Evolutionary conservation across 2,113 vertebrate genomes (phyloP).

Genomic region (Aptenodytes forsteri): DNA sequence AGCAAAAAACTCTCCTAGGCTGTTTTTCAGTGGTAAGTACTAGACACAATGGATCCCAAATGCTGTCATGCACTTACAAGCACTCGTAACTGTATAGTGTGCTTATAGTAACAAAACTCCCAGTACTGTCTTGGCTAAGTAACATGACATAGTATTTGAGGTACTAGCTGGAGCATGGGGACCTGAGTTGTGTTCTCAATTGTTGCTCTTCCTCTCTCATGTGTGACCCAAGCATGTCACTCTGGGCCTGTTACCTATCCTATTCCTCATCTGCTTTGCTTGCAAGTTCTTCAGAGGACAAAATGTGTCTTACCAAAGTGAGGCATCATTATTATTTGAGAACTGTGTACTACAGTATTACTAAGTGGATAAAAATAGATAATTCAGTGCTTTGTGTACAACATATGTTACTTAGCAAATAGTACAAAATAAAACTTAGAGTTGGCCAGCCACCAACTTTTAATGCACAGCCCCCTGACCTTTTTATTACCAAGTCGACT

Average conservation of each 20-base stretch:
- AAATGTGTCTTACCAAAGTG: not conserved
- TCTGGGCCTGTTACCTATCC: not conserved
- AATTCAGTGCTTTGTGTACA: not conserved
- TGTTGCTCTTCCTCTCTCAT: not conserved
- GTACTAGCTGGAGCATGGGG: not conserved
- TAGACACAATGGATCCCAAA: not conserved
- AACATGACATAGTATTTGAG: not conserved
- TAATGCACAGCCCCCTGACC: not conserved
- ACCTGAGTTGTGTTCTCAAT: not conserved
- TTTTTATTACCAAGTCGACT: not conserved
- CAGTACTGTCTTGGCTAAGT: not conserved
- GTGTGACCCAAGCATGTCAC: not conserved
- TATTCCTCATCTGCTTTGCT: not conserved
- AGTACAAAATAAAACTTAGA: not conserved
- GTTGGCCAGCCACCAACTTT: not conserved
- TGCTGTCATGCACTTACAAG: not conserved
- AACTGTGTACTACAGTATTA: not conserved
- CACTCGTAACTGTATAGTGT: not conserved
- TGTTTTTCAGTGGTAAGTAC: not conserved
- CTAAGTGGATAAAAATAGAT: not conserved
- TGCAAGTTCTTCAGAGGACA: not conserved
- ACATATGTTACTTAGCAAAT: not conserved
- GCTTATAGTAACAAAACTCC: not conserved
- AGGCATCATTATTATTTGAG: not conserved
- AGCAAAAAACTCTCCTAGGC: slow-evolving; percentile 5